Base-by-base conservation (phyloP, 2,113 vertebrate species). In the Lagenorhynchus albirostris region DNA sequence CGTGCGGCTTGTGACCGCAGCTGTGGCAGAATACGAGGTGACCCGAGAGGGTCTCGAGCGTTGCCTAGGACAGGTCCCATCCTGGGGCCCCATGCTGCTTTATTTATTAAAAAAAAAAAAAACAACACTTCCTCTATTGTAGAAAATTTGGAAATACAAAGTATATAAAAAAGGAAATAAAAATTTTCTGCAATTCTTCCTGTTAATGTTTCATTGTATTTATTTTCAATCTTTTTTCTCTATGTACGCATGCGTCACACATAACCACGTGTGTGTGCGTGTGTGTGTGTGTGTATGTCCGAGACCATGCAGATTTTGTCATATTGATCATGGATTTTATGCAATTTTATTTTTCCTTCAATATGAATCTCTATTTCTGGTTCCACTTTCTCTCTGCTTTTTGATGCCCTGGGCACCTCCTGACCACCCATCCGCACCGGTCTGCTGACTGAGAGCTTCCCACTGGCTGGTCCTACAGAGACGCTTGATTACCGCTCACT, bases 401-500 rank as follows among this genome's bases (percentile, higher is more conserved):
- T 14, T 36, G 73, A n/a, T 13, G 5, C 50, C 18, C 4, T 23
- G 17, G 50, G 38, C 2, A 21, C 77, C 44, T 90, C 79, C 21
- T 2, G 25, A 47, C 21, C 90, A 17, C 4, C 50, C 6, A 4
- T 15, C 67, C 15, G 14, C 31, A 7, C 20, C 0, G 0, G 65
- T 18, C 31, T 65, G 53, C 13, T 13, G 29, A 18, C 68, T 7
- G 41, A 55, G 83, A 33, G 50, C 17, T 9, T 31, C 29, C 25
- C 21, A 3, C 29, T 6, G 81, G 50, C 68, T 0, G 23, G 41
- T 23, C 63, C 58, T 41, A 11, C 11, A 11, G 71, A 12, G 60
- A 62, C 2, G 18, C 3, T 0, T 25, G 36, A 4, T 20, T 12
- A 1, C 15, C 1, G 25, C 33, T 2, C 8, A 1, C 1, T 1